phyloP scores from a whole-genome alignment of 2,888 invertebrate genomes.

The Herminia tarsipennalis region DNA sequence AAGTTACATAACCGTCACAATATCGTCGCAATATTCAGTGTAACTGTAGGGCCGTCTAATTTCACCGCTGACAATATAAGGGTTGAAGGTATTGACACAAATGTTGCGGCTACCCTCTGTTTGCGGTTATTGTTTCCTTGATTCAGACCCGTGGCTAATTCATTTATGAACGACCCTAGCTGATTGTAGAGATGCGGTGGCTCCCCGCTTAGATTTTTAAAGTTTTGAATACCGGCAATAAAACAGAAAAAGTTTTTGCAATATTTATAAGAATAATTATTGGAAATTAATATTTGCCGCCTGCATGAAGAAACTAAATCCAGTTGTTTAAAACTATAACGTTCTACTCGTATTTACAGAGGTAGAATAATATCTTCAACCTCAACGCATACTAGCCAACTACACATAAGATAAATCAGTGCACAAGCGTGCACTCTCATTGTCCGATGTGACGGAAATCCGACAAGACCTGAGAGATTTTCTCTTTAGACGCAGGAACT shows the following conservation, averaged over 20 bases:
- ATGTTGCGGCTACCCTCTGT: slow-evolving; percentile 74
- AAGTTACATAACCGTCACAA: slow-evolving; percentile 45
- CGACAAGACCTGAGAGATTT: too few species aligned
- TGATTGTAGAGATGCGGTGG: slow-evolving; percentile 53
- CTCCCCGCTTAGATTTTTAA: slow-evolving; percentile 6
- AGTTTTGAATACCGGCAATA: slow-evolving; percentile 18
- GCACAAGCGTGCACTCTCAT: too few species aligned
- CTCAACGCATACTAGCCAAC: too few species aligned
- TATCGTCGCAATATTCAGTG: slow-evolving; percentile 46
- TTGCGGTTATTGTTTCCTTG: slow-evolving; percentile 82
- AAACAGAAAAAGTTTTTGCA: background rate
- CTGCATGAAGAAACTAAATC: too few species aligned
- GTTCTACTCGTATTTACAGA: too few species aligned
- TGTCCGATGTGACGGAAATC: too few species aligned
- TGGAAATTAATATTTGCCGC: too few species aligned
- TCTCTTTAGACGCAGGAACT: too few species aligned
- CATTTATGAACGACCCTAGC: slow-evolving; percentile 62
- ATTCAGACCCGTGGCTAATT: slow-evolving; percentile 72
- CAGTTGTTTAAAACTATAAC: too few species aligned
- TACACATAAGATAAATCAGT: too few species aligned
- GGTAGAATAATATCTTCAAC: too few species aligned
- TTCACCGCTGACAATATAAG: slow-evolving; percentile 66
- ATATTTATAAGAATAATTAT: too few species aligned
- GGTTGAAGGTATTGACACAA: slow-evolving; percentile 75
- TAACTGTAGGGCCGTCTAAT: slow-evolving; percentile 51